Conservation (phyloP, 2,888 invertebrate species). For the Eustalomyia histrio region DNA sequence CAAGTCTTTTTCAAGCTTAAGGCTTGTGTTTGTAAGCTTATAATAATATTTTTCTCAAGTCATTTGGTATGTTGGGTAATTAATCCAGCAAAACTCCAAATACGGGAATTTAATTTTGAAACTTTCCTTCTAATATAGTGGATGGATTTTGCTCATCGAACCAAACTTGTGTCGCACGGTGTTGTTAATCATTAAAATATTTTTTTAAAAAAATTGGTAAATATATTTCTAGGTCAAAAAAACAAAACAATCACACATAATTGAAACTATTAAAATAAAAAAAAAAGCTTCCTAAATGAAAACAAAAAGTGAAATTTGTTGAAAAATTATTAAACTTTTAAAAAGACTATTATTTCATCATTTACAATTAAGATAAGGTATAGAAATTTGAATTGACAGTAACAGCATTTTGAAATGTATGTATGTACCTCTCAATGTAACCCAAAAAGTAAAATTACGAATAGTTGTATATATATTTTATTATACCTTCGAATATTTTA, state of each 20-base stretch:
- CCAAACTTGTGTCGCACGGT: too few species aligned
- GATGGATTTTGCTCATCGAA: too few species aligned
- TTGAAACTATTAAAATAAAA: background rate
- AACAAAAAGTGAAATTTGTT: constrained; percentile 4
- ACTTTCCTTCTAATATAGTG: too few species aligned
- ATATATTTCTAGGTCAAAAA: constrained; percentile 4
- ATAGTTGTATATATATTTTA: background rate
- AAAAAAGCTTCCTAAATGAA: constrained; percentile 1
- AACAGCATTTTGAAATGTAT: background rate
- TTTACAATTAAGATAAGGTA: background rate
- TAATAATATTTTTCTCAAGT: too few species aligned
- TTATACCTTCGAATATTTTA: too few species aligned
- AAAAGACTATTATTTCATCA: background rate
- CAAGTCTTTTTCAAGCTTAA: too few species aligned
- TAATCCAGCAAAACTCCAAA: too few species aligned
- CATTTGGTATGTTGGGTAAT: too few species aligned
- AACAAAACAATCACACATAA: background rate
- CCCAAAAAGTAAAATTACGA: background rate
- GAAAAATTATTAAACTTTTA: background rate
- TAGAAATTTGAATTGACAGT: constrained; percentile 3
- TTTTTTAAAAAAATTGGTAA: background rate
- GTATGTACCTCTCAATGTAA: background rate
- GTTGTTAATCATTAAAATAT: background rate
- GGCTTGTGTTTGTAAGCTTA: too few species aligned
- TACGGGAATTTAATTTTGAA: too few species aligned